Base-by-base conservation (phyloP, 2,888 invertebrate genomes). In the Caradrina clavipalpis region DNA sequence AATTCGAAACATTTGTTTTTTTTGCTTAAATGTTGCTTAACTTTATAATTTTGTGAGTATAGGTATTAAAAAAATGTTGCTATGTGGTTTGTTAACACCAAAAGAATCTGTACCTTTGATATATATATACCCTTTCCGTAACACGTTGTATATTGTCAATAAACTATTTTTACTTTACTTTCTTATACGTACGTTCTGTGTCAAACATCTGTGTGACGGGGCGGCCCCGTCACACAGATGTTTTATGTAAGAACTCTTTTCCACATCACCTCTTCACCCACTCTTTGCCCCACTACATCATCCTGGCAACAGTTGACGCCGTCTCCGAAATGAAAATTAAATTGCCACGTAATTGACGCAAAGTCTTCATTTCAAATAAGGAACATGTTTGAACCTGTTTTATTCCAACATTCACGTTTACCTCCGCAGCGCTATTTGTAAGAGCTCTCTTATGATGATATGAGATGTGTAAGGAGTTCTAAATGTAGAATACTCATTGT, bases 331-430 rank as follows among this genome's bases (percentile, higher is more conserved):
- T 88, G 89, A 86, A 90, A 92, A 91, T 92, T 90, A 90, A 91
- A 92, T 91, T 90, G 86, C 85, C 85, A 79, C 83, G 85, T 91
- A 91, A 92, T 91, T 91, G 91, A 90, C 88, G 81, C 80, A 79
- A 89, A 88, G 87, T 86, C 86, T 87, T 83, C 85, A 82, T 88
- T 86, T 83, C 76, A 77, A 83, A 87, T 64, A 59, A 15, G 51
- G 19, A 19, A 69, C 70, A 75, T 64, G 73, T 68, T 77, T 69
- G 61, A 62, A 73, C 69, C 78, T 50, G 59, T 77, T 71, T 63
- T 22, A 45, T 78, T 72, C 64, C 45, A 31, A 22, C 69, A 31
- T 68, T 73, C 56, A 65, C 62, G 42, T 59, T 75, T 74, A 70
- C 70, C 50, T 74, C 39, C 39, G 66, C n/a, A n/a, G n/a, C n/a